Percentiles rank a stretch among this genome's conserved stretches.
phyloP scores from a whole-genome alignment of 1,140 invertebrate genomes.

The Drosophila parvula region DNA sequence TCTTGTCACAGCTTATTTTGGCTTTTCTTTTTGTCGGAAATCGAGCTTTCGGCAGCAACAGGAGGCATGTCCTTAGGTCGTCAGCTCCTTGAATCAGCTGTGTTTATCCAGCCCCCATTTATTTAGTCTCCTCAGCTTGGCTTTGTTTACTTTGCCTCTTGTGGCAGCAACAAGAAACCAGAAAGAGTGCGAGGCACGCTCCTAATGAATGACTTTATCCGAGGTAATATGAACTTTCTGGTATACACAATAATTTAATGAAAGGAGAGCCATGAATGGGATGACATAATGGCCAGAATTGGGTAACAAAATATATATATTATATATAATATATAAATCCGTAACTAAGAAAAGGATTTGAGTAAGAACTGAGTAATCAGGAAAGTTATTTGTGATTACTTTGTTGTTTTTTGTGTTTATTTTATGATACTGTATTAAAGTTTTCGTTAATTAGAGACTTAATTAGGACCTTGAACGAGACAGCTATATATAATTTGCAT shows the following conservation, averaged over 20 bases:
- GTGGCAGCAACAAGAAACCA: slow-evolving; percentile 6
- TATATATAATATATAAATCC: too few relatives aligned
- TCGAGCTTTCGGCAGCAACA: slow-evolving; percentile 49
- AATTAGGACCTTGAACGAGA: too few relatives aligned
- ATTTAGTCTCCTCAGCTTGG: slow-evolving; percentile 4
- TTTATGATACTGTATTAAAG: too few relatives aligned
- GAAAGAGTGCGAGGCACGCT: background rate
- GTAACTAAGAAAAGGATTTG: background rate
- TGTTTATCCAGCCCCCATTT: slow-evolving; percentile 3
- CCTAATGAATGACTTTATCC: slow-evolving; percentile 24
- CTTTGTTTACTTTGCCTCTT: slow-evolving; percentile 53
- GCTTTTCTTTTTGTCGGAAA: background rate
- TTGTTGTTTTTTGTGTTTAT: background rate
- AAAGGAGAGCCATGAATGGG: background rate
- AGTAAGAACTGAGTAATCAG: background rate
- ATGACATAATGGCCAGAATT: background rate
- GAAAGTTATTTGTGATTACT: too few relatives aligned
- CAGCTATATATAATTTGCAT: too few relatives aligned
- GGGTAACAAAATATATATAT: background rate
- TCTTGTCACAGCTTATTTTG: background rate
- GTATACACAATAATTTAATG: background rate
- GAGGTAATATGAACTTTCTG: slow-evolving; percentile 1
- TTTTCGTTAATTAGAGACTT: too few relatives aligned
- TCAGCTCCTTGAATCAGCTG: slow-evolving; percentile 52
- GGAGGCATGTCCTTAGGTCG: slow-evolving; percentile 23